phyloP scores from a whole-genome alignment of 2,797 vertebrate species.

The Arremon aurantiirostris region DNA sequence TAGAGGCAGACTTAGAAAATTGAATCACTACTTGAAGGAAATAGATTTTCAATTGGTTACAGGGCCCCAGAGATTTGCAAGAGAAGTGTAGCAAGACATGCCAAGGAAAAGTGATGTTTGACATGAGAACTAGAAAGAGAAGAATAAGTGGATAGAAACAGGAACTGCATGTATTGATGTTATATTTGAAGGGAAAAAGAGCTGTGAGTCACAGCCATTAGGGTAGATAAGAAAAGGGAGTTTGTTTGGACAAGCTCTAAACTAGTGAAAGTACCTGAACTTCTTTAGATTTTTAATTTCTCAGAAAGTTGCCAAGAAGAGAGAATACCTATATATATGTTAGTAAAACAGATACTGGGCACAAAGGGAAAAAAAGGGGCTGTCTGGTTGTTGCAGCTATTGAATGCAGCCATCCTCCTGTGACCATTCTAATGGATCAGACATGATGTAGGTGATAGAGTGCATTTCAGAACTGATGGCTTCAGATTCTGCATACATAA shows the following conservation, averaged over 20 bases:
- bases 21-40: not conserved
- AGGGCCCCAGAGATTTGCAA: not conserved
- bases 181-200: not conserved
- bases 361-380: not conserved
- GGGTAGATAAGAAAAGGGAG: not conserved
- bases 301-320: not conserved
- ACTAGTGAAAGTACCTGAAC: not conserved
- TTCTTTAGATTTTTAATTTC: not conserved
- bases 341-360: not conserved
- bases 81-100: not conserved
- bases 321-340: not conserved
- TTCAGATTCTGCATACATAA: not conserved
- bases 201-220: not conserved
- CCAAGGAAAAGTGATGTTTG: not conserved
- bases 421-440: not conserved
- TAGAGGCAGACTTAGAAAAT: not conserved
- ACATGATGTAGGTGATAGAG: not conserved
- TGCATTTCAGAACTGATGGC: not conserved
- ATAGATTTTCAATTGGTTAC: constrained; percentile 5
- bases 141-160: not conserved
- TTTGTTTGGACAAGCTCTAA: not conserved
- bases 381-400: not conserved
- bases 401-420: not conserved
- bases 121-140: not conserved
- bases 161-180: not conserved